A percentile compares a stretch with the other conserved stretches of the same genome.
phyloP scores from a whole-genome alignment of 2,888 invertebrate species.

The Lithodes maja region DNA sequence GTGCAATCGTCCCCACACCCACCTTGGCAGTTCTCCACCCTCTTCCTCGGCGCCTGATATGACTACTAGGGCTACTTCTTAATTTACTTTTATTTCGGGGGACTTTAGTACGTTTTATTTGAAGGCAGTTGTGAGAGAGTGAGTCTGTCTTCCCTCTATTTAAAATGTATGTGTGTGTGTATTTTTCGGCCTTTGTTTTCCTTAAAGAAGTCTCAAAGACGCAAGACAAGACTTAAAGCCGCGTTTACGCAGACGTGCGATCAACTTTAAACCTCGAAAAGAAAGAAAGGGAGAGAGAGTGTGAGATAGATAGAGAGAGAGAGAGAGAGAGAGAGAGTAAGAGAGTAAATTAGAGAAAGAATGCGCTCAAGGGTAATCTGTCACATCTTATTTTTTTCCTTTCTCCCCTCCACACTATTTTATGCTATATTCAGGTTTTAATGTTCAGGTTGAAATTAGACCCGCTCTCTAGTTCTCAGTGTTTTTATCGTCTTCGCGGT shows the following conservation, averaged over 20 bases:
- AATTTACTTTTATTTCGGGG: no score
- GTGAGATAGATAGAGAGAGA: slow-evolving; percentile 31
- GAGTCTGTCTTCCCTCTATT: slow-evolving; percentile 5
- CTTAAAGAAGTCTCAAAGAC: background rate
- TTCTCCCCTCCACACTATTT: slow-evolving; percentile 39
- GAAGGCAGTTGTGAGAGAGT: background rate
- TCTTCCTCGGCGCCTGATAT: no score
- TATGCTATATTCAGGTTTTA: background rate
- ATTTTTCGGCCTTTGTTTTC: no score
- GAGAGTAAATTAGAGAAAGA: slow-evolving; percentile 33
- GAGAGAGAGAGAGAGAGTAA: slow-evolving; percentile 37
- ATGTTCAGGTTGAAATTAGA: background rate
- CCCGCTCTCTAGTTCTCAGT: no score
- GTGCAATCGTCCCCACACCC: background rate
- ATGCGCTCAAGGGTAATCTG: slow-evolving; percentile 43
- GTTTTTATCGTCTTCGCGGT: no score
- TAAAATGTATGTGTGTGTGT: slow-evolving; percentile 3
- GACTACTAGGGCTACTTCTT: no score
- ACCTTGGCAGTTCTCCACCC: slow-evolving; percentile 59
- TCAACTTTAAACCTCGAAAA: slow-evolving; percentile 53
- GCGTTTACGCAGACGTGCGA: slow-evolving; percentile 41
- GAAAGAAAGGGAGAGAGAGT: slow-evolving; percentile 33
- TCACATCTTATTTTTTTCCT: slow-evolving; percentile 26
- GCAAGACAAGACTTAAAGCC: slow-evolving; percentile 44
- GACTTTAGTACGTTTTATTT: background rate